Evolutionary conservation across 2,113 vertebrate genomes (phyloP), one percentile per base, ranked within the genome.

Genomic region (Leptocoma aspasia): DNA sequence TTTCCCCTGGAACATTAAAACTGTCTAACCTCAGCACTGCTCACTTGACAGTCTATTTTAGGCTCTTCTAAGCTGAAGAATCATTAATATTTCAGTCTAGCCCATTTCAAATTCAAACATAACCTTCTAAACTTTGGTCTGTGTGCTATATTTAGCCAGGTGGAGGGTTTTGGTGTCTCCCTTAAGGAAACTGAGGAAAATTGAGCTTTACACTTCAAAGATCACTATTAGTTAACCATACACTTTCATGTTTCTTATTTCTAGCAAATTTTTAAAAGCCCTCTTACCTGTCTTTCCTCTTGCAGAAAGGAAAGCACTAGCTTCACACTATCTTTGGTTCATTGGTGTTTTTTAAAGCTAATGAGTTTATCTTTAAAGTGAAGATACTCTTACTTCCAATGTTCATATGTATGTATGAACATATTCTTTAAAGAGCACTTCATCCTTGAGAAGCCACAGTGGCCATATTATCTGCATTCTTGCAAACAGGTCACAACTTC

Each of bases 61-160:
- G 85, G 77, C 28, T 61, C 31, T n/a, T 83, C 64, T 60, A 56
- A 83, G 69, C 31, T 70, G 35, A 69, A 66, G 37, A 70, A 45
- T 63, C 77, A 87, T 92, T 86, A 84, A 87, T 94, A 86, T 89
- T 96, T 93, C 78, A 89, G 81, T 53, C 26, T 57, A 73, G 18
- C 15, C 57, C 54, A 89, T 93, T 70, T 89, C 78, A 89, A 95
- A 89, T 89, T 86, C 87, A 91, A 70, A 91, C 42, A 47, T 53
- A 91, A 77, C 56, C 69, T 89, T 94, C 68, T 78, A 77, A 86
- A 73, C 77, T 70, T 70, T 45, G 13, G 31, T 70, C 45, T 61
- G 35, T 42, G 57, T 54, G 33, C 26, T 90, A 0, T 56, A 60
- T 59, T 56, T 53, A 42, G 31, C 7, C 66, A 47, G 26, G 42